A percentile compares a stretch with the other conserved stretches of the same genome.
Evolutionary conservation across 1,140 invertebrate species (phyloP).

Genomic region (Neomicropteryx cornuta): DNA sequence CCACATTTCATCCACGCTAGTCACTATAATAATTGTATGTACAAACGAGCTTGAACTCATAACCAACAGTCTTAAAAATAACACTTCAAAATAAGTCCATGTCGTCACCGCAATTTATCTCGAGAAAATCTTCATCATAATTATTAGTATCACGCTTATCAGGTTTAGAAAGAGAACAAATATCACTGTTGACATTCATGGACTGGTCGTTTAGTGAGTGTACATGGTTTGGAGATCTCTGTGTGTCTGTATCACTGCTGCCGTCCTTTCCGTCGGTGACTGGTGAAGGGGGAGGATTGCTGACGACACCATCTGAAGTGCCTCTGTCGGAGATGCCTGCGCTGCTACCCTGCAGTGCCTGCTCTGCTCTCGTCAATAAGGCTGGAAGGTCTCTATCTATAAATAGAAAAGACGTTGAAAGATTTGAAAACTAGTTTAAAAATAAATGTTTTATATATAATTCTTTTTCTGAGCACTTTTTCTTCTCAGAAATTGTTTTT

Average conservation of each 20-base stretch:
- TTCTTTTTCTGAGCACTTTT: no score
- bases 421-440: no score
- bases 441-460: no score
- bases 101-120: constrained; percentile 53
- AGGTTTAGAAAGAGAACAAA: constrained; percentile 10
- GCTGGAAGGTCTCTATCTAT: constrained; percentile 44
- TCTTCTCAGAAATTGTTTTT: no score
- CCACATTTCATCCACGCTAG: no score
- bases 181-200: constrained; percentile 17
- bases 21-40: no score
- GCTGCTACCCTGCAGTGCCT: no score
- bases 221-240: constrained; percentile 20
- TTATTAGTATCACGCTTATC: constrained; percentile 19
- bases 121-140: constrained; percentile 59
- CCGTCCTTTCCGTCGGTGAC: constrained; percentile 62
- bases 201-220: constrained; percentile 19
- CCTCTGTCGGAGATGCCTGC: constrained; percentile 30
- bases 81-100: constrained; percentile 59
- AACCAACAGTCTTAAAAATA: constrained; percentile 13
- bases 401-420: no score
- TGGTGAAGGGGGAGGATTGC: constrained; percentile 67
- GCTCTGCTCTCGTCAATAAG: constrained; percentile 43
- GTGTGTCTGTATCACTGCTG: constrained; percentile 48
- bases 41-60: no score
- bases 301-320: constrained; percentile 35